Percentiles rank a stretch among this genome's conserved stretches.
Evolutionary conservation across 2,113 vertebrate genomes (phyloP).

Genomic region (Mormoops blainvillei): DNA sequence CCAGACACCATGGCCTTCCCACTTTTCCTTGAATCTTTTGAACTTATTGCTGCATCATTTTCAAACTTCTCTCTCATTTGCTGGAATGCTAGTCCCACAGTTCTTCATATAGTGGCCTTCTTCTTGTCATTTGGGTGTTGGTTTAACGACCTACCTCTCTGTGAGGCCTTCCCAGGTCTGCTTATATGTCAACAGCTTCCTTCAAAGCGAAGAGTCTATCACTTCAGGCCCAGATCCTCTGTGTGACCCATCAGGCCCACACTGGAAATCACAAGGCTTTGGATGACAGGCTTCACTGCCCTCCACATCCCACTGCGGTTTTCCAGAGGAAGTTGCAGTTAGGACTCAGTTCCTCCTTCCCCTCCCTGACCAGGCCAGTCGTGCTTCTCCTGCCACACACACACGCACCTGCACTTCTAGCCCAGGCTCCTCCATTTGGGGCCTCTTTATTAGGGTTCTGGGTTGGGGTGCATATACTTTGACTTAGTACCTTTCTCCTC

Average conservation of each 20-base stretch:
- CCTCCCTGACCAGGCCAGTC: fast-evolving
- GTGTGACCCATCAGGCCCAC: neutral
- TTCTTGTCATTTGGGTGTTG: neutral
- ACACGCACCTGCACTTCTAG: neutral
- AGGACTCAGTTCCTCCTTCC: neutral
- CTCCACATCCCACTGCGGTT: neutral
- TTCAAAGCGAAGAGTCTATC: neutral
- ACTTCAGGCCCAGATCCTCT: neutral
- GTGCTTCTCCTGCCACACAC: fast-evolving
- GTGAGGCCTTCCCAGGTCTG: neutral
- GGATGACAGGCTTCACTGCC: neutral
- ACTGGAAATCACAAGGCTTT: neutral
- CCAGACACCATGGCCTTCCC: fast-evolving
- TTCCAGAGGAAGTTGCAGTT: neutral
- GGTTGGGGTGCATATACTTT: neutral
- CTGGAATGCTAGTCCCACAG: neutral
- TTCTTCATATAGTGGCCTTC: neutral
- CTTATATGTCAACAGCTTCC: neutral
- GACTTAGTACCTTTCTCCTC: neutral
- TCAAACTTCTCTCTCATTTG: neutral
- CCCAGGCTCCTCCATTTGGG: neutral
- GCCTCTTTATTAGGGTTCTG: neutral
- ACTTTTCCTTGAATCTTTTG: neutral
- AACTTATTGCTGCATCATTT: neutral
- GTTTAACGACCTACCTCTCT: neutral